These are phyloP conservation scores for Hipparchia sbordonii DNA, from an alignment of 2,888 invertebrate genomes.

Conservation along the genomic window DNA sequence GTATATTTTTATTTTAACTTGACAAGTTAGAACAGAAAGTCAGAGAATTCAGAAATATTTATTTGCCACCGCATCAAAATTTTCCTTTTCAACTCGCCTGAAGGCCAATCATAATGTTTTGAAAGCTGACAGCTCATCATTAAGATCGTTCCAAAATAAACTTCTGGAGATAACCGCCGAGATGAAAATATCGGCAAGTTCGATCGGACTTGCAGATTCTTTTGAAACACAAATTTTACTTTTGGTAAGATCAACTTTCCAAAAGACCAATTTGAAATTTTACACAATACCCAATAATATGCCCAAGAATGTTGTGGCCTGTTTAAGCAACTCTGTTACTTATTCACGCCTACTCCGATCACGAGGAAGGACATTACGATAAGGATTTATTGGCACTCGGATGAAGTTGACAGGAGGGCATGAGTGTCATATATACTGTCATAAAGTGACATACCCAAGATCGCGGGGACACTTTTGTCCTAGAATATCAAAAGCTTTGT, in stretches of 20 bases:
- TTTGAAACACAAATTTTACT: not conserved
- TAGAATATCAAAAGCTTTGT: too few species aligned
- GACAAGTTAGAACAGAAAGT: not conserved
- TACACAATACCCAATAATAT: not conserved
- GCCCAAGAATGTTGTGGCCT: too few species aligned
- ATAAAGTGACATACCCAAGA: too few species aligned
- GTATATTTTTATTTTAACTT: too few species aligned
- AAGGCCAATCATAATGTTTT: constrained; percentile 5
- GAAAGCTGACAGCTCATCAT: not conserved
- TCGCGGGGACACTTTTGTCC: too few species aligned
- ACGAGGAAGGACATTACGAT: too few species aligned
- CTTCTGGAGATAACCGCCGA: not conserved
- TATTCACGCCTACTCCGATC: too few species aligned
- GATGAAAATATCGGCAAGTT: not conserved
- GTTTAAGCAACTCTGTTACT: too few species aligned
- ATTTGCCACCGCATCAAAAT: not conserved
- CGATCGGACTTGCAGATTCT: not conserved
- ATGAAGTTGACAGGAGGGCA: too few species aligned
- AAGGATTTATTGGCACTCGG: too few species aligned
- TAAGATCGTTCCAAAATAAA: constrained; percentile 8
- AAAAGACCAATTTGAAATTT: not conserved
- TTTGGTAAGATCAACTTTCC: not conserved
- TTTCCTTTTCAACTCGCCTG: not conserved
- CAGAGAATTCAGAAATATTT: not conserved
- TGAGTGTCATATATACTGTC: too few species aligned